Evolutionary conservation across 2,888 invertebrate species (phyloP), one percentile per base, ranked within the genome.

Genomic region (Macrosiphum euphorbiae): DNA sequence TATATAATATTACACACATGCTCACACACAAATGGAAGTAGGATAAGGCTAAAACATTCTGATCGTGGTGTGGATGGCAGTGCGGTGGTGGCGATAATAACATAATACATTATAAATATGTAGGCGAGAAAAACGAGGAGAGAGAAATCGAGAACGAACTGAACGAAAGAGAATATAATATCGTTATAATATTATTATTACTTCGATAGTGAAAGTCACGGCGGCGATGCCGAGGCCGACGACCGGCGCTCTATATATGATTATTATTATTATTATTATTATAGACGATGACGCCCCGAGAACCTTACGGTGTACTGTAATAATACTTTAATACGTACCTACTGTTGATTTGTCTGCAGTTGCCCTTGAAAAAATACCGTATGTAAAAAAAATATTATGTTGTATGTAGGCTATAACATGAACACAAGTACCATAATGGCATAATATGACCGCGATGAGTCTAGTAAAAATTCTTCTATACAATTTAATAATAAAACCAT

Each of bases 171-270:
- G 67, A 89, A 78, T 67, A n/a, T n/a, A 78, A 78, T 78, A 78
- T 78, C 78, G 78, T 35, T 78, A 78, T 78, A 78, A 35, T 78
- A 78, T 67, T 78, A 35, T 78, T 78, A 78, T 35, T 78, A 67
- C 28, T 35, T 20, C 67, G 78, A 92, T 86, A 92, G 92, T 92
- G 92, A 92, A 92, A 92, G 92, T 92, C 92, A 92, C 67, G 92
- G 61, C 92, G 44, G n/a, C 88, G 88, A 26, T 26, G 89, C 20
- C 90, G 92, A 92, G 92, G 92, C 92, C 92, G 92, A 78, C 92
- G 92, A 92, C 92, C 92, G 88, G 52, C 92, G 92, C 92, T 92
- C 92, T 78, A 88, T n/a, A 78, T 78, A 78, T 35, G 35, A 35
- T 78, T 35, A 78, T 78, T 78, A 67, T 67, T 67, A 67, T 67